Evolutionary conservation across 2,797 vertebrate genomes (phyloP).

Genomic region (Lithobates pipiens): DNA sequence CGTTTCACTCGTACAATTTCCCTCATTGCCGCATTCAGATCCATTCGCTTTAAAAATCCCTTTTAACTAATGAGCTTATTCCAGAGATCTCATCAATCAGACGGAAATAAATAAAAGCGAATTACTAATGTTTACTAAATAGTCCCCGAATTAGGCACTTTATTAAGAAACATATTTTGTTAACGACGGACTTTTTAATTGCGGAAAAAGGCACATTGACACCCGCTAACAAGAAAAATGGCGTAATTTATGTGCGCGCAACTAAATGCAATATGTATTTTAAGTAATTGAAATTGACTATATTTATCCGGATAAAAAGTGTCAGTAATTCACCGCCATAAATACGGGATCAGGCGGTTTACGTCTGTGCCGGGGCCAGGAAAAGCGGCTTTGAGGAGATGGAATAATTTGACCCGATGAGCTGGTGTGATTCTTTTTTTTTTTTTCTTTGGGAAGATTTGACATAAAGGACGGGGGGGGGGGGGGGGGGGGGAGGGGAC

Average conservation of each 20-base stretch:
- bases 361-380: background rate
- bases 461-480: conserved; percentile 2
- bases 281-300: conserved; percentile 59
- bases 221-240: conserved; percentile 6
- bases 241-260: conserved; percentile 49
- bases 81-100: conserved; percentile 26
- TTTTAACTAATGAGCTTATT: conserved; percentile 20
- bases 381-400: conserved; percentile 1
- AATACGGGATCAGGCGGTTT: conserved; percentile 49
- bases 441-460: conserved; percentile 8
- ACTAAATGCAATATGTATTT: conserved; percentile 55
- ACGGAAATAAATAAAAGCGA: conserved; percentile 21
- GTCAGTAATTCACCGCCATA: conserved; percentile 57
- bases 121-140: conserved; percentile 47
- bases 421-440: conserved; percentile 4
- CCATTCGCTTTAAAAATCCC: background rate
- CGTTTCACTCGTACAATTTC: background rate
- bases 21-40: background rate
- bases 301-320: conserved; percentile 59
- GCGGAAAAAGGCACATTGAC: conserved; percentile 29
- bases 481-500: background rate
- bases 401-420: conserved; percentile 26
- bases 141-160: conserved; percentile 48
- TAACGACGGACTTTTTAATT: conserved; percentile 57
- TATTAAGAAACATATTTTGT: conserved; percentile 59